These are phyloP conservation scores for Xanthorhoe designata DNA, from an alignment of 2,888 invertebrate species.

Conservation along the genomic window DNA sequence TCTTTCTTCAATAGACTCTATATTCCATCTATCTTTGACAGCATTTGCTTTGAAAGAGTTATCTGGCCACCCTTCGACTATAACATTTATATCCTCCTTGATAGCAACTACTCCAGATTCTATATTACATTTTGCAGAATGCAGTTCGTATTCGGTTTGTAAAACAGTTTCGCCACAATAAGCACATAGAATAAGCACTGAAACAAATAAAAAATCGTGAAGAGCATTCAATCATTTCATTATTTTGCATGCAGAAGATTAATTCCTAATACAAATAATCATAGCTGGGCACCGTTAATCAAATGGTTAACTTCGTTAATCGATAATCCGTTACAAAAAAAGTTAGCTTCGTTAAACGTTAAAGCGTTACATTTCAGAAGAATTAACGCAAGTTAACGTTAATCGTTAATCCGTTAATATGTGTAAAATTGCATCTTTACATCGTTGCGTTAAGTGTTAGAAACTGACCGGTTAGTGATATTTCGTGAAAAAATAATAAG, in stretches of 20 bases:
- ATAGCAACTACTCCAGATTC: not conserved
- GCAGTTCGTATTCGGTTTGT: conserved; percentile 13
- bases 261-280: not conserved
- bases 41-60: conserved; percentile 23
- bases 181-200: conserved; percentile 31
- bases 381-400: too few species aligned
- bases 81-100: conserved; percentile 4
- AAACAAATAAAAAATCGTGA: conserved; percentile 15
- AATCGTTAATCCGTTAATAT: too few species aligned
- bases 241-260: not conserved
- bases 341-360: too few species aligned
- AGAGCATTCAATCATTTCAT: not conserved
- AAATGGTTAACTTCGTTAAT: too few species aligned
- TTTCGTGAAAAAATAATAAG: too few species aligned
- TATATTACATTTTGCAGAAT: conserved; percentile 19
- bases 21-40: conserved; percentile 2
- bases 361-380: too few species aligned
- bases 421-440: too few species aligned
- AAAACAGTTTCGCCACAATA: conserved; percentile 29
- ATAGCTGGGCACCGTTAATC: too few species aligned
- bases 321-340: too few species aligned
- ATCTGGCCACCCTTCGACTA: conserved; percentile 25
- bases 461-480: too few species aligned
- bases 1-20: conserved; percentile 23
- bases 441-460: too few species aligned